Evolutionary conservation across 1,140 invertebrate genomes (phyloP), one percentile per base, ranked within the genome.

Genomic region (Polypedilum vanderplanki): DNA sequence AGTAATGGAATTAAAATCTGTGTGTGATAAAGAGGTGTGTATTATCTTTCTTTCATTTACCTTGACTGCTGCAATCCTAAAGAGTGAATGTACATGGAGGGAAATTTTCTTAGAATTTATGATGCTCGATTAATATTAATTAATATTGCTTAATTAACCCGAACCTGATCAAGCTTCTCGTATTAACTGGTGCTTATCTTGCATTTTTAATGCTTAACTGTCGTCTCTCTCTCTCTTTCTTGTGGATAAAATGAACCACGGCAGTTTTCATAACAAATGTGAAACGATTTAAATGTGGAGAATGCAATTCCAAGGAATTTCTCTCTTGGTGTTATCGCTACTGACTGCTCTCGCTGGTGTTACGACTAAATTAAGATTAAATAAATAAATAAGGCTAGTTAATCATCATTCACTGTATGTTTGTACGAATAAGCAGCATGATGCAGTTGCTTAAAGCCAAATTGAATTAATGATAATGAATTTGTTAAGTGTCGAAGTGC

Each of bases 391-490:
- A 57, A 70, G 20, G 8, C 65, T 70, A 70, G 65, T 70, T 70
- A 70, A 70, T 70, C 65, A 70, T 70, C 65, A 70, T 22, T 1
- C 17, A 70, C 5, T 18, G 9, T 70, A 20, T 17, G 64, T 15
- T 10, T 46, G 41, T 15, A n/a, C n/a, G n/a, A n/a, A n/a, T n/a
- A n/a, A 46, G 41, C 41, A 46, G 1, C 10, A 17, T 67, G 3
- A 65, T 17, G 17, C 17, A n/a, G n/a, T 70, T 18, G 18, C 18
- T 70, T 70, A 18, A 70, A 57, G 18, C 65, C 18, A 70, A 70
- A 70, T 70, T 70, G 18, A 70, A 70, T 70, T 70, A 70, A 70
- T 70, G 65, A 70, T 70, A 70, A 70, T 70, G 65, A 70, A 70
- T 70, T 70, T 70, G 65, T 70, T 70, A 20, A 70, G 20, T 22